Evolutionary conservation across 2,888 invertebrate species (phyloP), one percentile per base, ranked within the genome.

Genomic region (Diabrotica balteata): DNA sequence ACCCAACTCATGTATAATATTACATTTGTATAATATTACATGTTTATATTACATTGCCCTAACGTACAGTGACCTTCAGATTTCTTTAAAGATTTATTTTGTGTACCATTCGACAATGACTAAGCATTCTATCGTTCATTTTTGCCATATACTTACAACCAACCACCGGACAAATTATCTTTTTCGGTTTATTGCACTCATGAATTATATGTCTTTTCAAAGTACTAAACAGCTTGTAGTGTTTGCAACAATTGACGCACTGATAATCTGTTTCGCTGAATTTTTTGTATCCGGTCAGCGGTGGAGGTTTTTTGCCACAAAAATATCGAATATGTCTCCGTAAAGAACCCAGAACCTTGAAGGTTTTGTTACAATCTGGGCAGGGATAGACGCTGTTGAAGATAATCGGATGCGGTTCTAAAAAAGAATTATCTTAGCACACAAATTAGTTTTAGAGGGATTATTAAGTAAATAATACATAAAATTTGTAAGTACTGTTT

Each of bases 101-200:
- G 63, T 79, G 79, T 9, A 75, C 74, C 78, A 78, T 80, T 55
- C 76, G 69, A 59, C 78, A 78, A 66, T 80, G 79, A 53, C 78
- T 78, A 52, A 75, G 64, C 80, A 80, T 78, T 45, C 79, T 70
- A 59, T 80, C 79, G 51, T 76, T 75, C 57, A 78, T 75, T 70
- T 80, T 80, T 0, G 79, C 77, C 63, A 74, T 79, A 58, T 80
- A 80, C 0, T 32, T 50, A 57, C 80, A 80, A 8, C 73, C 69
- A 0, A 73, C n/a, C 10, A 80, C 74, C 0, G 80, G 79, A 71
- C 81, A 81, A 11, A 72, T 63, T 8, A 80, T 75, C 8, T 72
- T 76, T 10, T 79, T 76, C 44, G 72, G 67, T 64, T 81, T 80
- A 4, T 77, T 77, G 51, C 81, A 81, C 61, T 79, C 79, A 60